Evolutionary conservation across 2,888 invertebrate genomes (phyloP).

Genomic region (Drosophila mettleri): DNA sequence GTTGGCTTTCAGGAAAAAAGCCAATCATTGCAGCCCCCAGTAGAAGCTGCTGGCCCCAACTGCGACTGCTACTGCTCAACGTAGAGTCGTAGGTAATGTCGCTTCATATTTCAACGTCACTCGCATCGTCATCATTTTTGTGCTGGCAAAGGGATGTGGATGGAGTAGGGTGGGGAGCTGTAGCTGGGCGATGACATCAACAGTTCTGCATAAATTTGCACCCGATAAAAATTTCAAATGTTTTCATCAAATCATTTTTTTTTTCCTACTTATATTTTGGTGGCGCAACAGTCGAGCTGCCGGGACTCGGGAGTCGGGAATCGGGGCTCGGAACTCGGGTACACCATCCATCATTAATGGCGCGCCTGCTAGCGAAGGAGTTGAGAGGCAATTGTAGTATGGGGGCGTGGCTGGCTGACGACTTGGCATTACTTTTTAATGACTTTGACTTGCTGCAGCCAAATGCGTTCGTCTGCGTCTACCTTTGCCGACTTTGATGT

Average conservation of each 20-base stretch:
- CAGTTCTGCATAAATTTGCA: constrained; percentile 83
- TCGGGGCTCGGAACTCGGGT: constrained; percentile 31
- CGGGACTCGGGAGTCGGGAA: constrained; percentile 27
- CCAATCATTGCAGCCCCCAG: constrained; percentile 56
- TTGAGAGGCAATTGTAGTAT: constrained; percentile 36
- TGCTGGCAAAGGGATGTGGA: constrained; percentile 1
- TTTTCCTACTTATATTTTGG: constrained; percentile 14
- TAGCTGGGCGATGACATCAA: constrained; percentile 78
- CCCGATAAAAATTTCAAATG: constrained; percentile 83
- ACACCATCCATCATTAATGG: constrained; percentile 78
- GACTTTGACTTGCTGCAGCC: constrained; percentile 81
- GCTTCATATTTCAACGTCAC: constrained; percentile 79
- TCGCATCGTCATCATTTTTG: constrained; percentile 78
- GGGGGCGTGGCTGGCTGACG: constrained; percentile 60
- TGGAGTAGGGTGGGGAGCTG: neutral
- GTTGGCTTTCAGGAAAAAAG: constrained; percentile 36
- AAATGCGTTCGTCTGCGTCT: constrained; percentile 60
- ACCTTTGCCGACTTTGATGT: constrained; percentile 41
- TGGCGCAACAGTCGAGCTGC: constrained; percentile 45
- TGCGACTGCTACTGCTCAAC: neutral
- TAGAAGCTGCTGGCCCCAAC: constrained; percentile 2
- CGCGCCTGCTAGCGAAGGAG: constrained; percentile 59
- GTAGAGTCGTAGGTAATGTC: constrained; percentile 62
- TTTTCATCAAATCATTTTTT: constrained; percentile 78
- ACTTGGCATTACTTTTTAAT: constrained; percentile 78